These are phyloP conservation scores for Ginglymostoma cirratum DNA, from an alignment of 2,113 vertebrate species.

Conservation along the genomic window DNA sequence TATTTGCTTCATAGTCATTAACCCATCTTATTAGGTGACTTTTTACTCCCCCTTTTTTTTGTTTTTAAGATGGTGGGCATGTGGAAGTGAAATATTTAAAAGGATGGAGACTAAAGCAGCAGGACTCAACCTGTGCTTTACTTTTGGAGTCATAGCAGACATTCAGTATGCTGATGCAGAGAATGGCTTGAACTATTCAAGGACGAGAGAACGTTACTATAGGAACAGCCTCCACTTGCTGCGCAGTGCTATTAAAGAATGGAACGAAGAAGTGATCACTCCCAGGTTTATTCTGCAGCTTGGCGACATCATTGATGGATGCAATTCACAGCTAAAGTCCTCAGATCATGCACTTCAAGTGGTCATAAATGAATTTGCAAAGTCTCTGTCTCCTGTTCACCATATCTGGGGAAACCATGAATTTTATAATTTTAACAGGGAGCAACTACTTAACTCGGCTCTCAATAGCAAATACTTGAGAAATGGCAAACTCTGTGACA, in stretches of 20 bases:
- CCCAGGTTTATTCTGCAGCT: conserved; percentile 78
- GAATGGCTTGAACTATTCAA: conserved; percentile 66
- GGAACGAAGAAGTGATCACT: conserved; percentile 52
- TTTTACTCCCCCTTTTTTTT: neutral
- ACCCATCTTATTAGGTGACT: neutral
- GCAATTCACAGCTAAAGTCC: conserved; percentile 56
- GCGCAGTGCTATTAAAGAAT: conserved; percentile 55
- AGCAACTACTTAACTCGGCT: conserved; percentile 52
- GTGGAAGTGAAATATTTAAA: neutral
- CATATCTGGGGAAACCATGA: conserved; percentile 94
- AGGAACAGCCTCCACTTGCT: conserved; percentile 67
- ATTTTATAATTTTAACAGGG: conserved; percentile 83
- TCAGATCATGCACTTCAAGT: conserved; percentile 60
- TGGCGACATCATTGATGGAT: conserved; percentile 84
- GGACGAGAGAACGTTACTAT: conserved; percentile 65
- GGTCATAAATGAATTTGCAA: conserved; percentile 61
- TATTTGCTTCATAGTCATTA: neutral
- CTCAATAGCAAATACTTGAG: conserved; percentile 60
- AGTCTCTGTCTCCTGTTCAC: conserved; percentile 59
- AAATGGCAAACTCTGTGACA: neutral
- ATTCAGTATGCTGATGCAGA: conserved; percentile 82
- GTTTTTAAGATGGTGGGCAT: neutral
- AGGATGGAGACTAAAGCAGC: conserved; percentile 52
- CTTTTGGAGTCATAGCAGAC: conserved; percentile 80
- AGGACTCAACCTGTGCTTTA: conserved; percentile 52